Conservation (phyloP, 2,797 vertebrate species). For the Tympanoctomys barrerae region DNA sequence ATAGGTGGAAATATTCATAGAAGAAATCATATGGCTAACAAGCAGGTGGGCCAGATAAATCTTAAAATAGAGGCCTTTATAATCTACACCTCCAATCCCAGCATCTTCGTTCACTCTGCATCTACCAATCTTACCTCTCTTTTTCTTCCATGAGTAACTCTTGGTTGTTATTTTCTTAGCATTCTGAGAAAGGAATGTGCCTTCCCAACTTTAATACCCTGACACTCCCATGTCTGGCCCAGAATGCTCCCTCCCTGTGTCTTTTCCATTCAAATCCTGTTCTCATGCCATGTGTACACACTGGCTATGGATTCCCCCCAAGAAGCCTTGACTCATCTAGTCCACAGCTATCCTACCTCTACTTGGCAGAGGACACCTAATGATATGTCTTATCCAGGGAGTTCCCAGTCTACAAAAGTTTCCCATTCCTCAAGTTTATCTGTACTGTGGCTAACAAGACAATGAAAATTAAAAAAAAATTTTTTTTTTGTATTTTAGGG, state of each 20-base stretch:
- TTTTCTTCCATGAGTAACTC: not conserved
- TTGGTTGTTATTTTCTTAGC: not conserved
- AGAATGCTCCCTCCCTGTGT: slow-evolving; percentile 9
- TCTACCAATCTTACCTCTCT: not conserved
- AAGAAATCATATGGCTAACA: slow-evolving; percentile 19
- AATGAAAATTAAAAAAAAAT: not conserved
- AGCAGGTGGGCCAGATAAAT: not conserved
- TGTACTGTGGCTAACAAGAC: not conserved
- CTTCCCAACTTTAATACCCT: not conserved
- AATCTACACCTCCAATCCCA: not conserved
- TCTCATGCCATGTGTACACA: not conserved
- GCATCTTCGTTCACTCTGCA: not conserved
- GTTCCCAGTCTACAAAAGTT: slow-evolving; percentile 32
- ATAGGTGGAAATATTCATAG: not conserved
- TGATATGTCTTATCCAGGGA: not conserved
- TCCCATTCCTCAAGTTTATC: slow-evolving; percentile 48
- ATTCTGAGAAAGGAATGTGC: slow-evolving; percentile 8
- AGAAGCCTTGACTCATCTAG: slow-evolving; percentile 16
- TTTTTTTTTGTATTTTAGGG: too few relatives aligned
- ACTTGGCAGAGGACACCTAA: slow-evolving; percentile 29
- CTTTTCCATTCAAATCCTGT: slow-evolving; percentile 17
- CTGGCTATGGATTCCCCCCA: not conserved
- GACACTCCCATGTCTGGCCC: not conserved
- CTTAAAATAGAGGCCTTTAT: not conserved
- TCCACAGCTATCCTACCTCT: not conserved